Evolutionary conservation across 1,140 invertebrate species (phyloP), one percentile per base, ranked within the genome.

Genomic region (Orchesella cincta): DNA sequence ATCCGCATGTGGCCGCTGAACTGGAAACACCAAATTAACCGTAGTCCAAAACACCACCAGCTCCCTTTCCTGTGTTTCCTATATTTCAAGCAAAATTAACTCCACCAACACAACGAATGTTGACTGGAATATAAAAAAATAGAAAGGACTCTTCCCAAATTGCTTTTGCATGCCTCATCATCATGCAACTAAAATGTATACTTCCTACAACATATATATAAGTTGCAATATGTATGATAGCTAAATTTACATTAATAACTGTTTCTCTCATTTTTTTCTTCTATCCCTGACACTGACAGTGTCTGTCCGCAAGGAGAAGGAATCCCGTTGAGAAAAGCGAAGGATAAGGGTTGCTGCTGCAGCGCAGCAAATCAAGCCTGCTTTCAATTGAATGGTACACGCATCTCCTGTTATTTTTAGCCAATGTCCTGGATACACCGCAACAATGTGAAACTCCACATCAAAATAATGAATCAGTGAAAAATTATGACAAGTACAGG

Each of bases 401-500:
- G n/a, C n/a, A n/a, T 57, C 3, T 23, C 54, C 54, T 16, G 14
- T 57, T 57, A 18, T 26, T 3, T 57, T 20, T 57, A 23, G 12
- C 5, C 54, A 57, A 57, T 57, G 23, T 57, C 54, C 8, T 8
- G 8, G 39, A 20, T 46, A 46, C 8, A n/a, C n/a, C n/a, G n/a
- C n/a, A 33, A 67, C 62, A 67, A 67, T 67, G 62, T 67, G 26
- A 57, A 57, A 18, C 33, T 67, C 12, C 54, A 33, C 62, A 67
- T 67, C 62, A 67, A 67, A 67, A 67, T 67, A 67, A 67, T 67
- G 62, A 67, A 67, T 31, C 62, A 31, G 62, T 67, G 62, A 67
- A 67, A 67, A 67, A 67, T 67, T 67, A 67, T 67, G 62, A 67
- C 62, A 67, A 33, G 62, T 67, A 67, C 62, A 67, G 62, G 62